Evolutionary conservation across 2,113 vertebrate species (phyloP).

Genomic region (Artemisiospiza belli): DNA sequence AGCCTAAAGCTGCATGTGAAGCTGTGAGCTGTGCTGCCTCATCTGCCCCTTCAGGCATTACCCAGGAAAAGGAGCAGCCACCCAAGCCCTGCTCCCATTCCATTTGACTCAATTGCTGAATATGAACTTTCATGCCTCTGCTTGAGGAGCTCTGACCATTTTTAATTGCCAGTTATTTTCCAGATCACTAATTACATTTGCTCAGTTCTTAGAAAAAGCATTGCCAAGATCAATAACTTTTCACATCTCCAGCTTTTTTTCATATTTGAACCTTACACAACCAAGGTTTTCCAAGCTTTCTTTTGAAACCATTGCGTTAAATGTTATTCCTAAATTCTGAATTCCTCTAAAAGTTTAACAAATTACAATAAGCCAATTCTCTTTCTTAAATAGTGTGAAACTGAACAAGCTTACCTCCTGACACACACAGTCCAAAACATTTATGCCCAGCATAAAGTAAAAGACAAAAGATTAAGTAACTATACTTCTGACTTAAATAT

Average conservation of each 20-base stretch:
- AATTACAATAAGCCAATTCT: background rate
- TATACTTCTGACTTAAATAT: background rate
- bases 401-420: background rate
- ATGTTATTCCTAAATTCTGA: background rate
- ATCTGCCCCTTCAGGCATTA: background rate
- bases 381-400: background rate
- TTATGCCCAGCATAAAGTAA: background rate
- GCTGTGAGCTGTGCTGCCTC: background rate
- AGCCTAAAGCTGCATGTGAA: background rate
- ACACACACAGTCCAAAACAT: background rate
- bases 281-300: background rate
- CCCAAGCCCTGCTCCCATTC: background rate
- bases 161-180: conserved; percentile 15
- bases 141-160: background rate
- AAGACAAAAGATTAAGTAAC: background rate
- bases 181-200: background rate
- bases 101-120: background rate
- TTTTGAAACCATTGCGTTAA: background rate
- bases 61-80: background rate
- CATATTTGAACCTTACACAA: background rate
- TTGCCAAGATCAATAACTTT: background rate
- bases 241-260: background rate
- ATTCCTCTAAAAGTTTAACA: background rate
- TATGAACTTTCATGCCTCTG: background rate
- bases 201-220: background rate